These are phyloP conservation scores for Hyaena hyaena DNA, from an alignment of 2,113 vertebrate genomes.

Conservation along the genomic window DNA sequence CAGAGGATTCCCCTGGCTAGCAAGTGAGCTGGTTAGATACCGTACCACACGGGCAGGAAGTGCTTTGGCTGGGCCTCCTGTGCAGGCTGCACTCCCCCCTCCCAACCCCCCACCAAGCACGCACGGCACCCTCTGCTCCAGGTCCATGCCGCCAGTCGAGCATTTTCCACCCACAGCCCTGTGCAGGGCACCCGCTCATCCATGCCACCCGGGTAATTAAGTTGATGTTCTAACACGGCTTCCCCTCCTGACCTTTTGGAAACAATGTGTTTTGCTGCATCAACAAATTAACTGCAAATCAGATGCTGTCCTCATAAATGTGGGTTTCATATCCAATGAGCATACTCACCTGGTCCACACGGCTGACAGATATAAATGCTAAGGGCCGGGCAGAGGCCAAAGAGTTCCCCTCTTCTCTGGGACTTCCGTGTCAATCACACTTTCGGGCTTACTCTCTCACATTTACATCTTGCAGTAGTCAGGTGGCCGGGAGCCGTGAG, in stretches of 20 bases:
- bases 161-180: slow-evolving; percentile 61
- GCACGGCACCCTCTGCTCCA: neutral
- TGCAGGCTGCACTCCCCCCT: neutral
- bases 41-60: neutral
- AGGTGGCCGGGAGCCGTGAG: fast-evolving
- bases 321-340: slow-evolving; percentile 55
- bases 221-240: slow-evolving; percentile 84
- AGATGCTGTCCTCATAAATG: slow-evolving; percentile 80
- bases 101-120: neutral
- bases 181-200: slow-evolving; percentile 64
- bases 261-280: slow-evolving; percentile 89
- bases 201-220: slow-evolving; percentile 85
- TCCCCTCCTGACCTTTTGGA: slow-evolving; percentile 89
- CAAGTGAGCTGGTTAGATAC: neutral
- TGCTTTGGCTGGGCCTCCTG: neutral
- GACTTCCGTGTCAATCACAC: slow-evolving; percentile 18
- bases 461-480: neutral
- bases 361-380: slow-evolving; percentile 22
- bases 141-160: slow-evolving; percentile 59
- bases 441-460: neutral
- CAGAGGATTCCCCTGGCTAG: neutral
- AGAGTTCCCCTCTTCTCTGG: neutral
- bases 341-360: neutral
- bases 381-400: slow-evolving; percentile 29
- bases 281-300: slow-evolving; percentile 90